Conservation (phyloP, 2,113 vertebrate species). For the human region GRCh38 chr16:88401501-88402000, state of each 20-base stretch:
- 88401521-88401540: not conserved
- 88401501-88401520: not conserved
- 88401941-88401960: not conserved
- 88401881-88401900: accelerated
- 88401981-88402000: not conserved
- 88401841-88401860: not conserved
- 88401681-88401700: not conserved
- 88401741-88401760: not conserved
- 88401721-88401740: too few species aligned
- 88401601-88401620: not conserved
- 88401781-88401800: not conserved
- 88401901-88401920: accelerated
- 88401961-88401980: not conserved
- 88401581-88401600: not conserved
- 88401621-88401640: not conserved
- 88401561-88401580: not conserved
- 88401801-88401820: too few species aligned
- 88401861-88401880: not conserved
- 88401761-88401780: too few species aligned
- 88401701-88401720: accelerated
- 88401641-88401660: too few species aligned
- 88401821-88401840: not conserved
- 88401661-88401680: accelerated
- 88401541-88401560: not conserved
- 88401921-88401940: not conserved